Evolutionary conservation across 2,888 invertebrate genomes (phyloP).

Genomic region (Drosophila meridionalis): DNA sequence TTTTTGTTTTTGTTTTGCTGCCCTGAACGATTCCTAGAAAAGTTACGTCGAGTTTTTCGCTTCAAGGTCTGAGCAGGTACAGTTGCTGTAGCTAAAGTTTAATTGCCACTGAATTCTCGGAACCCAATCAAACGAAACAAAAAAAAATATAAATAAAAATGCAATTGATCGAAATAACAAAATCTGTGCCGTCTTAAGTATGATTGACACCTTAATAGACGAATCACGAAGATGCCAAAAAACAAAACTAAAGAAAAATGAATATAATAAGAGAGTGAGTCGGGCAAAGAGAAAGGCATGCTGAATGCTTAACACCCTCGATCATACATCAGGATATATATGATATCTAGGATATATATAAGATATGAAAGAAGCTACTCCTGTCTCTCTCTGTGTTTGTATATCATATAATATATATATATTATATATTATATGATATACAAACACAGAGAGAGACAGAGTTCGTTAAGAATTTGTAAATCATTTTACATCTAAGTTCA

Average conservation of each 20-base stretch:
- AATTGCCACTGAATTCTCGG: constrained; percentile 18
- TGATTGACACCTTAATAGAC: constrained; percentile 26
- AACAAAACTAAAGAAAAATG: neutral
- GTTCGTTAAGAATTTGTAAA: neutral
- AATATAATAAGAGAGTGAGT: neutral
- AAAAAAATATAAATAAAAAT: neutral
- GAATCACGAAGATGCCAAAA: constrained; percentile 6
- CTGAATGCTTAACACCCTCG: neutral
- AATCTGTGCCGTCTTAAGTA: constrained; percentile 21
- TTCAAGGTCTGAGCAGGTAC: constrained; percentile 21
- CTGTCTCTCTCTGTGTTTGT: too few species aligned
- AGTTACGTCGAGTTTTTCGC: constrained; percentile 4
- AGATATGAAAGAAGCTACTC: neutral
- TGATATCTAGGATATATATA: neutral
- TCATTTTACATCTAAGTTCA: neutral
- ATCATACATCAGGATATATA: neutral
- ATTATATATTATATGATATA: neutral
- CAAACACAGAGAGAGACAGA: neutral
- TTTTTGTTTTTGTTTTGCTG: neutral
- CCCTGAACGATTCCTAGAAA: constrained; percentile 18
- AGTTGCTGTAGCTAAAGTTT: constrained; percentile 20
- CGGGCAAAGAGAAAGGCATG: neutral
- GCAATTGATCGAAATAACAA: constrained; percentile 21
- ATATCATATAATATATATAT: too few species aligned
- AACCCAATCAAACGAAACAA: neutral